These are phyloP conservation scores for Bellardia bayeri DNA, from an alignment of 2,888 invertebrate species.

Conservation along the genomic window DNA sequence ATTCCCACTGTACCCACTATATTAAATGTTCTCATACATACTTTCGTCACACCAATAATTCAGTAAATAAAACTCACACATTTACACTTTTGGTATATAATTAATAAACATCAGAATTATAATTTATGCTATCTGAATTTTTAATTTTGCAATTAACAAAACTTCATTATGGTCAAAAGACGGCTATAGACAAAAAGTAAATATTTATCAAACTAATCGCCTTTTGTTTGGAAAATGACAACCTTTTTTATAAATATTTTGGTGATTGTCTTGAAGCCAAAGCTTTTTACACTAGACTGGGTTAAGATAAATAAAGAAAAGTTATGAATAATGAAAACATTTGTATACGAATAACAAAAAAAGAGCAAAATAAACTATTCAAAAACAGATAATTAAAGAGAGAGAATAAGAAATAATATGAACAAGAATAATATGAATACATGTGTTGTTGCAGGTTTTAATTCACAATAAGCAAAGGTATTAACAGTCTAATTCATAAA, in stretches of 20 bases:
- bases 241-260: neutral
- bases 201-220: constrained; percentile 47
- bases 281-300: constrained; percentile 47
- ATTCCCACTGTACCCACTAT: too few species aligned
- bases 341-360: constrained; percentile 7
- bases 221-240: constrained; percentile 33
- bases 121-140: constrained; percentile 27
- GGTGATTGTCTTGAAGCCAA: constrained; percentile 10
- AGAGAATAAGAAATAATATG: neutral
- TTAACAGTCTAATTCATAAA: too few species aligned
- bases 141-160: constrained; percentile 45
- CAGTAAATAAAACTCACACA: neutral
- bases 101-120: constrained; percentile 21
- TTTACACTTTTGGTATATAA: neutral
- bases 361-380: neutral
- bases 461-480: too few species aligned
- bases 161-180: neutral
- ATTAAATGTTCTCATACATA: neutral
- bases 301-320: constrained; percentile 52
- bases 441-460: too few species aligned
- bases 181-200: constrained; percentile 4
- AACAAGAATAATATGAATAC: neutral
- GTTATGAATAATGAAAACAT: constrained; percentile 34
- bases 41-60: neutral
- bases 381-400: neutral